phyloP scores from a whole-genome alignment of 2,888 invertebrate genomes.

The Meiosimyza decipiens region DNA sequence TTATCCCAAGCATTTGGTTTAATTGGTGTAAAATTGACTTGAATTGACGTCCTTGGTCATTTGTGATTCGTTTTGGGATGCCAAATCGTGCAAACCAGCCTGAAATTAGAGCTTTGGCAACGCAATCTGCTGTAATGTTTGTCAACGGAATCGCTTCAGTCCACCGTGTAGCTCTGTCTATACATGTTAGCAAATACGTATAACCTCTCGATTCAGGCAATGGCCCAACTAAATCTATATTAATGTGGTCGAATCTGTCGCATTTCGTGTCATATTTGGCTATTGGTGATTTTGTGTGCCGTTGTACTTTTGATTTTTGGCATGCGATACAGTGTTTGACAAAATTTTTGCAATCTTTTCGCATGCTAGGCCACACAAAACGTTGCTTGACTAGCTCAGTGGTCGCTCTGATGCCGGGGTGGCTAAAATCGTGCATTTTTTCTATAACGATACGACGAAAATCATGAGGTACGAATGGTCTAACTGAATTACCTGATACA shows the following conservation, averaged over 20 bases:
- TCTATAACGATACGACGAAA: background rate
- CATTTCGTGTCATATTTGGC: background rate
- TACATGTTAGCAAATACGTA: conserved; percentile 33
- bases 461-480: conserved; percentile 26
- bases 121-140: background rate
- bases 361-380: conserved; percentile 29
- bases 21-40: no score
- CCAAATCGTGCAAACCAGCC: no score
- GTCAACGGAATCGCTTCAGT: conserved; percentile 19
- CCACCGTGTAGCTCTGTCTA: conserved; percentile 34
- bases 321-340: conserved; percentile 24
- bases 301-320: conserved; percentile 22
- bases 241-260: conserved; percentile 34
- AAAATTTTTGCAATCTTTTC: conserved; percentile 15
- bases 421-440: background rate
- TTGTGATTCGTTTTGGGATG: no score
- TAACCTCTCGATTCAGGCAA: conserved; percentile 28
- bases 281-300: conserved; percentile 12
- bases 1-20: no score
- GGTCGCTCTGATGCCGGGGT: background rate
- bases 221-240: conserved; percentile 37
- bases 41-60: no score
- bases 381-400: background rate
- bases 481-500: background rate
- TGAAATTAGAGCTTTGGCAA: no score